Evolutionary conservation across 2,113 vertebrate genomes (phyloP).

Genomic region (Stomatorhinus ivindoensis): DNA sequence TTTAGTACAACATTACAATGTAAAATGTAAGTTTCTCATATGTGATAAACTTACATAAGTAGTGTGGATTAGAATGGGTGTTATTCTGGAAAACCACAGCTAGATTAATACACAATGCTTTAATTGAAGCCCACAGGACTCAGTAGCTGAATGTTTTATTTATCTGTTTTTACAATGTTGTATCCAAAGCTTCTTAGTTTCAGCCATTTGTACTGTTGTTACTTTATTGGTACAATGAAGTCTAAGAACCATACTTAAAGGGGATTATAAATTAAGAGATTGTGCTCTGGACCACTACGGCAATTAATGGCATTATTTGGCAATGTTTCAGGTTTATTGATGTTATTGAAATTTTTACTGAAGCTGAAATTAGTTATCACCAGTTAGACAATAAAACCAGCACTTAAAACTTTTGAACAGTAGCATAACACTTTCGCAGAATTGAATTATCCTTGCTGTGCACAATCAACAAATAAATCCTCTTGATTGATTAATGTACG

Average conservation of each 20-base stretch:
- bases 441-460: background rate
- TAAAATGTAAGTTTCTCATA: background rate
- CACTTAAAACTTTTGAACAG: background rate
- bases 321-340: background rate
- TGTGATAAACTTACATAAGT: background rate
- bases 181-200: conserved; percentile 1
- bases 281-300: background rate
- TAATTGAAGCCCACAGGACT: background rate
- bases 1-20: background rate
- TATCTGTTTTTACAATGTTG: background rate
- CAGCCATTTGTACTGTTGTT: background rate
- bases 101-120: background rate
- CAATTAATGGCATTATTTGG: background rate
- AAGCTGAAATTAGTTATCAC: background rate
- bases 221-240: background rate
- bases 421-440: background rate
- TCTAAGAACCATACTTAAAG: background rate
- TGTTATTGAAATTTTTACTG: background rate
- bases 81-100: background rate
- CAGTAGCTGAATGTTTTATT: background rate
- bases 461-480: background rate
- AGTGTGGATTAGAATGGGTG: background rate
- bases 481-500: background rate
- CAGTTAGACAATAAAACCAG: background rate
- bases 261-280: background rate